These are phyloP conservation scores for Epinotia nisella DNA, from an alignment of 2,888 invertebrate species.

Conservation along the genomic window DNA sequence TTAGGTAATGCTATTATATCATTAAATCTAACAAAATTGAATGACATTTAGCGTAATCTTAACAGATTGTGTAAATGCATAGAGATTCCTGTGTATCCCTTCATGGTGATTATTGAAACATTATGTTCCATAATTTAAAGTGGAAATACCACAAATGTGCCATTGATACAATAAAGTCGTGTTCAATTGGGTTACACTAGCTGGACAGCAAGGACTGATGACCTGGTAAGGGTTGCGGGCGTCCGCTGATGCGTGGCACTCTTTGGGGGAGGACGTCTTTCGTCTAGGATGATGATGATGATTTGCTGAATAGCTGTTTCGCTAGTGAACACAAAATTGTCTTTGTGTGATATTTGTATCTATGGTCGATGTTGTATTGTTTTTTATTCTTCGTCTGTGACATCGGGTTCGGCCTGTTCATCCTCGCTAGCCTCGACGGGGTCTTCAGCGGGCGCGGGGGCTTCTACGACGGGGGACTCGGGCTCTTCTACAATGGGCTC, in stretches of 20 bases:
- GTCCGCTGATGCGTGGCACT: too few species aligned
- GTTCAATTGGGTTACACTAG: not conserved
- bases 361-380: not conserved
- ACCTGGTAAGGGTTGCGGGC: too few species aligned
- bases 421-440: conserved; percentile 76
- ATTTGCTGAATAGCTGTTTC: not conserved
- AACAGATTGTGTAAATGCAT: conserved; percentile 53
- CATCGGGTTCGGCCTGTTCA: conserved; percentile 80
- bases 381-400: conserved; percentile 83
- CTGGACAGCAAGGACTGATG: too few species aligned
- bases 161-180: not conserved
- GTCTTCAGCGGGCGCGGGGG: conserved; percentile 61
- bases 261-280: too few species aligned
- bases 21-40: conserved; percentile 61
- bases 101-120: conserved; percentile 31
- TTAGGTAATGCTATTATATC: conserved; percentile 64
- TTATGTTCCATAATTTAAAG: conserved; percentile 1
- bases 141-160: not conserved
- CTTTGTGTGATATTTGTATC: not conserved
- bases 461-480: conserved; percentile 72
- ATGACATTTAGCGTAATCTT: conserved; percentile 63
- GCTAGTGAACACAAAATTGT: not conserved
- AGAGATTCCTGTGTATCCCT: conserved; percentile 53
- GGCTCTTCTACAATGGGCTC: conserved; percentile 82
- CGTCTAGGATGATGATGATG: too few species aligned